Base-by-base conservation (phyloP, 2,113 vertebrate species). In the Ornithorhynchus anatinus region DNA sequence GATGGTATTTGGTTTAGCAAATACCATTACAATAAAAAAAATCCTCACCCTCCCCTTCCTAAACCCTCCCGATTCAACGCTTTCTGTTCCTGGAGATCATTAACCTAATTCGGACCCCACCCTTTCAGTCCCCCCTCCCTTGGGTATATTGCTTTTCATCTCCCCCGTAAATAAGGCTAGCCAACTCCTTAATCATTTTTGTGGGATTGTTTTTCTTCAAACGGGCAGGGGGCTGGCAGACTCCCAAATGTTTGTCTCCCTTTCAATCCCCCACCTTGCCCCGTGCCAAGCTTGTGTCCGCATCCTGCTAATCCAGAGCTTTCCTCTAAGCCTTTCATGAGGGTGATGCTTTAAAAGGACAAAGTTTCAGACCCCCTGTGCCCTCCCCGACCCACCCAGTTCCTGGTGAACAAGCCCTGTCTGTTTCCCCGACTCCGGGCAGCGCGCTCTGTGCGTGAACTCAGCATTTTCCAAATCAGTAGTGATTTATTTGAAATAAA, bases 401-500 rank as follows among this genome's bases (percentile, higher is more conserved):
- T 31, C 0, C 7, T 4, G 14, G 8, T 45, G 19, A 19, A 31
- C 54, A 35, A 9, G 19, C 25, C 20, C 43, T 16, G 4, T 27
- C 40, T 25, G 10, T 32, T 12, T 25, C 15, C 64, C n/a, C 39
- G 23, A 15, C 27, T 25, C 67, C 17, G 33, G 13, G 23, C 44
- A 19, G 8, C 11, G 33, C 20, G 10, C 32, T 44, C 23, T n/a
- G 52, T 39, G 32, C 16, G 2, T 23, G 36, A 3, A 0, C 50
- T 40, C 59, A 15, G 10, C 60, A 56, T 61, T 69, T 81, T 67
- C 72, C 75, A 25, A 51, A 44, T 36, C 63, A 45, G 25, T 10
- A 58, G 59, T 59, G 47, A 57, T 40, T 72, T 62, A 59, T 75
- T 62, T 51, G 31, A 35, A 58, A 71, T 60, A 43, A 71, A 75